Conservation (phyloP, 2,113 vertebrate genomes). For the Gambusia holbrooki region DNA sequence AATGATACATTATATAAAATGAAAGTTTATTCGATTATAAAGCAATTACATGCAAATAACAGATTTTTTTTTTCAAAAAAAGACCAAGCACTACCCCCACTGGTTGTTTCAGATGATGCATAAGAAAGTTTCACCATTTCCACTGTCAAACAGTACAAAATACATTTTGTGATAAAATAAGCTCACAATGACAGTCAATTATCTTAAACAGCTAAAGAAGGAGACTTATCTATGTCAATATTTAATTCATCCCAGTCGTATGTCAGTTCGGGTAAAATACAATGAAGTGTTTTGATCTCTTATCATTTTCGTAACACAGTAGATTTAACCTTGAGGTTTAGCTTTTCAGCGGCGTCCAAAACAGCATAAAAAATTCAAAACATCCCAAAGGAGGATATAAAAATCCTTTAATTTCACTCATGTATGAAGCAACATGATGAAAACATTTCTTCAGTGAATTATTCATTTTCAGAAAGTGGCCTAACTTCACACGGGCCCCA, state of each 20-base stretch:
- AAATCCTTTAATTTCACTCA: conserved; percentile 35
- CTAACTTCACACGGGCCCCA: conserved; percentile 10
- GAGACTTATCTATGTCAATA: not conserved
- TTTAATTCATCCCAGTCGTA: no score
- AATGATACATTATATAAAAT: not conserved
- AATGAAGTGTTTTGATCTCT: not conserved
- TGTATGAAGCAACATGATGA: conserved; percentile 47
- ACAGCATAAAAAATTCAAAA: conserved; percentile 47
- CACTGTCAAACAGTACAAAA: not conserved
- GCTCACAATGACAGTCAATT: no score
- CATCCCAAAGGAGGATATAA: conserved; percentile 6
- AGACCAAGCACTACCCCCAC: conserved; percentile 63
- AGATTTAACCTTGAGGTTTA: conserved; percentile 35
- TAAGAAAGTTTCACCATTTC: not conserved
- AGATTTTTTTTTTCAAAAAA: not conserved
- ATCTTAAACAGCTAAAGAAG: no score
- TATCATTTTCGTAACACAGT: conserved; percentile 17
- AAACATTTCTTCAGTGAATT: conserved; percentile 42
- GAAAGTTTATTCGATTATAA: conserved; percentile 1
- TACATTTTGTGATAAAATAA: no score
- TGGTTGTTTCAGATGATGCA: conserved; percentile 44
- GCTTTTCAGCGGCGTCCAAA: conserved; percentile 32
- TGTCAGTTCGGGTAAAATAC: not conserved
- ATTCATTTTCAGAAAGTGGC: conserved; percentile 22
- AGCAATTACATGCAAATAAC: conserved; percentile 5